Conservation (phyloP, 2,797 vertebrate genomes). For the Tympanoctomys barrerae region DNA sequence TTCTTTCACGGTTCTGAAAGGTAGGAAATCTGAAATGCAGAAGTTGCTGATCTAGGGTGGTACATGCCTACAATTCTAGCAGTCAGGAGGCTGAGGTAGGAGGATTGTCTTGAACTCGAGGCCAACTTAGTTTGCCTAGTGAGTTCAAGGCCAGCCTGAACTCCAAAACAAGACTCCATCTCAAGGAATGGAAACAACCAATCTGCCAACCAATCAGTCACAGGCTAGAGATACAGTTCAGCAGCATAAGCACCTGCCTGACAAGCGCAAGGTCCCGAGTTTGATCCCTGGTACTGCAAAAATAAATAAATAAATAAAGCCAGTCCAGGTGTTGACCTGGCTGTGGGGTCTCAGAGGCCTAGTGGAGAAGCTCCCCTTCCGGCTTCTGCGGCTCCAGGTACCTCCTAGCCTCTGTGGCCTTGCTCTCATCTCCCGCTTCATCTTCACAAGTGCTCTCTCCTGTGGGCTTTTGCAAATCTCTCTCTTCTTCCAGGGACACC, state of each 20-base stretch:
- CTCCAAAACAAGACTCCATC: background rate
- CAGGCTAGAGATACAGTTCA: too few relatives aligned
- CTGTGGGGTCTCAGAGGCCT: background rate
- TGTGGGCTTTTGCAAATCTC: background rate
- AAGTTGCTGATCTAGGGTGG: background rate
- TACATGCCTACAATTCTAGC: background rate
- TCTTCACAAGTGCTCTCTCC: background rate
- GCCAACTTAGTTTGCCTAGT: background rate
- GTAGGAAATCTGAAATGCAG: background rate
- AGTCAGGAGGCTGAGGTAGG: background rate
- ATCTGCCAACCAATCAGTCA: too few relatives aligned
- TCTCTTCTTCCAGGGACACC: background rate
- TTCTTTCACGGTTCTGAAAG: background rate
- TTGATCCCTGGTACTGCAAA: too few relatives aligned
- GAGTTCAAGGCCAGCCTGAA: background rate
- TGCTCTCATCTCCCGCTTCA: background rate
- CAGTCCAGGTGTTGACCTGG: background rate
- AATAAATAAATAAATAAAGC: background rate
- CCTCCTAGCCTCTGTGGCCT: background rate
- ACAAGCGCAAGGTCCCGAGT: too few relatives aligned
- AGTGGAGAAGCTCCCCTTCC: background rate
- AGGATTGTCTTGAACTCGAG: background rate
- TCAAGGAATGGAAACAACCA: background rate
- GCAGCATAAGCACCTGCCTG: too few relatives aligned
- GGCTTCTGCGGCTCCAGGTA: background rate